phyloP scores from a whole-genome alignment of 2,888 invertebrate species.

The Adineta ricciae region DNA sequence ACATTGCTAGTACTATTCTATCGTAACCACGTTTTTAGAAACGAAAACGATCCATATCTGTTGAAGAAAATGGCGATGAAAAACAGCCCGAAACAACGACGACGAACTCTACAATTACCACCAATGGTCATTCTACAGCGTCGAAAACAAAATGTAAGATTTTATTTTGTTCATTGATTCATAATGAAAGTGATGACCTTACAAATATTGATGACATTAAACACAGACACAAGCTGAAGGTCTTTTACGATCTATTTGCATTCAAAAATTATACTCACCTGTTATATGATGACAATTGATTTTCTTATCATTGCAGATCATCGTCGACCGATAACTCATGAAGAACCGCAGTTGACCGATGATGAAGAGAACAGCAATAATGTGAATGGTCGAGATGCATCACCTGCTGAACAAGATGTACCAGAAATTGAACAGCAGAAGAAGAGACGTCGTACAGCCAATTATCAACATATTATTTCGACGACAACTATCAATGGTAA shows the following conservation, averaged over 20 bases:
- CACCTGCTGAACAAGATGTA: not conserved
- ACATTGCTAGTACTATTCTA: not conserved
- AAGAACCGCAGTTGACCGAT: not conserved
- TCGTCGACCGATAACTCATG: not conserved
- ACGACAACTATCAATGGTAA: not conserved
- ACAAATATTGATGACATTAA: not conserved
- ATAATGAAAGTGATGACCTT: not conserved
- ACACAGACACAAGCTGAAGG: not conserved
- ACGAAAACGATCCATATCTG: not conserved
- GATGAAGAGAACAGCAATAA: not conserved
- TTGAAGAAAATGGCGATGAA: not conserved
- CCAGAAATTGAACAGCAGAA: not conserved
- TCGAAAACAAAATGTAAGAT: not conserved
- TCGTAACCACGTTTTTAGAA: not conserved
- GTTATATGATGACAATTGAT: not conserved
- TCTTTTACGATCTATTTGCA: not conserved
- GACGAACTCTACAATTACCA: not conserved
- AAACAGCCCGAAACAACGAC: not conserved
- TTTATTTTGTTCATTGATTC: no score
- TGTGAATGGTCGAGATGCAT: not conserved
- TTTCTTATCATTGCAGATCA: not conserved
- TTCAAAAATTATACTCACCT: not conserved
- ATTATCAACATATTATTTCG: not conserved
- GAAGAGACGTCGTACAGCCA: not conserved
- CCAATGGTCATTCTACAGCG: not conserved